phyloP scores from a whole-genome alignment of 2,797 vertebrate species.

The Ambastaia sidthimunki region DNA sequence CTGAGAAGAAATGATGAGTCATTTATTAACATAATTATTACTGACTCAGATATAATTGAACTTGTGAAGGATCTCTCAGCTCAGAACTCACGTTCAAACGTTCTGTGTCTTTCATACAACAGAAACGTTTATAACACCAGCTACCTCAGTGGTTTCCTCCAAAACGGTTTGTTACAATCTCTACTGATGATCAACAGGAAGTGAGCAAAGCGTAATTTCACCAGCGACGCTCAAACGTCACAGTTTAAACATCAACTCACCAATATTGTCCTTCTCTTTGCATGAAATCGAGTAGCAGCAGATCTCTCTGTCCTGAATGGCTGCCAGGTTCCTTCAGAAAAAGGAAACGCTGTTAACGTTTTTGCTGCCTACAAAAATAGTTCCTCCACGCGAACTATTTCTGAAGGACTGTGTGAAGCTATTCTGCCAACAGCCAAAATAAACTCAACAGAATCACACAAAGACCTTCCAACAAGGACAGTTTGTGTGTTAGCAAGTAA shows the following conservation, averaged over 20 bases:
- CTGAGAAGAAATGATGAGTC: neutral
- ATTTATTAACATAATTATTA: neutral
- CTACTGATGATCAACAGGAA: neutral
- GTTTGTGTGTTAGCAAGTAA: neutral
- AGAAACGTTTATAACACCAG: too few relatives aligned
- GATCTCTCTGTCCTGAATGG: slow-evolving; percentile 87
- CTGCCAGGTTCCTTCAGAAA: slow-evolving; percentile 81
- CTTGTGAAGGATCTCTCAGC: neutral
- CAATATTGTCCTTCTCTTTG: slow-evolving; percentile 95
- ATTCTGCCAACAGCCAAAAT: neutral
- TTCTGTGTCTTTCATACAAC: too few relatives aligned
- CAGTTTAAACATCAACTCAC: slow-evolving; percentile 66
- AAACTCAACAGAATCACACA: neutral
- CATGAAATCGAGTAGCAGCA: slow-evolving; percentile 95
- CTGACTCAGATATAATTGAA: neutral
- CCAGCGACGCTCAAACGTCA: neutral
- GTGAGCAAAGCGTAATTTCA: neutral
- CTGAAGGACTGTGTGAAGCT: neutral
- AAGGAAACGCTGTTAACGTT: slow-evolving; percentile 5
- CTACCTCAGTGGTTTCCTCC: too few relatives aligned
- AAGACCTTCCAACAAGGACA: neutral
- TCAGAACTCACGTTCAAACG: neutral
- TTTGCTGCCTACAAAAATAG: neutral
- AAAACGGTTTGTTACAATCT: too few relatives aligned
- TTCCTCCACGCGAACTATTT: neutral